Evolutionary conservation across 2,888 invertebrate species (phyloP).

Genomic region (Morpho achilles): DNA sequence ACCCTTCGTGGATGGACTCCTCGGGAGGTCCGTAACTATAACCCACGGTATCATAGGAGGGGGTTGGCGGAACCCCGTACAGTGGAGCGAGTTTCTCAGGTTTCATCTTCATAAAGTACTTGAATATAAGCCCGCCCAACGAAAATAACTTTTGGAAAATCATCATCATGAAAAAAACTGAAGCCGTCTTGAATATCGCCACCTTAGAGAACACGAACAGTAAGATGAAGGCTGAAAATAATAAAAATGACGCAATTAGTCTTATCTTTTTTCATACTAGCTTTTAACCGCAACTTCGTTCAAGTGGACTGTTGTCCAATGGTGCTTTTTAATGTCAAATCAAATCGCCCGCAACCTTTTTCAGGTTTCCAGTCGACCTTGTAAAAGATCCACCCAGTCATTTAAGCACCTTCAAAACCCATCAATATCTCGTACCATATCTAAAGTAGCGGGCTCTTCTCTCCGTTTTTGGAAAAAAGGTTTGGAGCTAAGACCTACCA

Average conservation of each 20-base stretch:
- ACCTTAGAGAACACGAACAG: constrained; percentile 58
- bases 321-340: too few species aligned
- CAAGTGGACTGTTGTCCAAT: too few species aligned
- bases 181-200: constrained; percentile 55
- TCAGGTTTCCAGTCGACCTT: too few species aligned
- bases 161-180: constrained; percentile 56
- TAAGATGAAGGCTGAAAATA: constrained; percentile 51
- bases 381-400: too few species aligned
- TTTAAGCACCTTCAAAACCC: too few species aligned
- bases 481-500: too few species aligned
- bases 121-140: constrained; percentile 53
- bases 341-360: too few species aligned
- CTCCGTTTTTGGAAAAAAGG: too few species aligned
- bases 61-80: constrained; percentile 54
- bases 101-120: constrained; percentile 54
- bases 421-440: too few species aligned
- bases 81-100: constrained; percentile 33
- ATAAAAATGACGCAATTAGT: constrained; percentile 14
- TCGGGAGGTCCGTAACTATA: constrained; percentile 66
- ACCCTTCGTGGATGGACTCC: constrained; percentile 40
- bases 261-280: too few species aligned
- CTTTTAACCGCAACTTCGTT: too few species aligned
- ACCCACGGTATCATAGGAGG: constrained; percentile 58
- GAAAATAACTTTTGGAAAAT: constrained; percentile 67
- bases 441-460: too few species aligned